Percentiles rank a stretch among this genome's conserved stretches.
Evolutionary conservation across 2,888 invertebrate species (phyloP).

Genomic region (Coelopa pilipes): DNA sequence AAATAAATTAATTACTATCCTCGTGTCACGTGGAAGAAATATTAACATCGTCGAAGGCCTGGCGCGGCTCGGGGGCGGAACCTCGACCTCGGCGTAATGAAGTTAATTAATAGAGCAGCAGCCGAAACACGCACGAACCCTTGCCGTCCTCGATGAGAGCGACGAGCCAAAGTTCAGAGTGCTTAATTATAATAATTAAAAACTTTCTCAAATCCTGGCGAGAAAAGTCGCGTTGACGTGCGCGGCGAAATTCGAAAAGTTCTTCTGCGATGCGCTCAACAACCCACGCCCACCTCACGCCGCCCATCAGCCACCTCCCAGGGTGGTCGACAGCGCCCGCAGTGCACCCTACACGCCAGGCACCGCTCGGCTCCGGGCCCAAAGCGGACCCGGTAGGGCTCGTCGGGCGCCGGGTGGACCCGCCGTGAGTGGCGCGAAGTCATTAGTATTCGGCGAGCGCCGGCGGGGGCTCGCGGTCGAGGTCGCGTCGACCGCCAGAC

Average conservation of each 20-base stretch:
- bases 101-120: constrained; percentile 46
- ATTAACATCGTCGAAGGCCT: too few relatives aligned
- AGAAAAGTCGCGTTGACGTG: constrained; percentile 49
- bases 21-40: background rate
- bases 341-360: too few relatives aligned
- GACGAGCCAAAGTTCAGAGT: constrained; percentile 49
- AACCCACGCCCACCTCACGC: background rate
- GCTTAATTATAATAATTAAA: constrained; percentile 53
- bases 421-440: background rate
- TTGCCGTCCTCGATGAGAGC: constrained; percentile 37
- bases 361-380: too few relatives aligned
- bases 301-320: too few relatives aligned
- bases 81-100: constrained; percentile 35
- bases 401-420: background rate
- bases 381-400: background rate
- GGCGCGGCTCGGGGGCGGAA: too few relatives aligned
- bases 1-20: background rate
- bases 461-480: background rate
- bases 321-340: too few relatives aligned
- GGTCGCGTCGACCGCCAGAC: background rate
- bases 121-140: background rate
- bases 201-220: constrained; percentile 47
- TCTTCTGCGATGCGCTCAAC: background rate
- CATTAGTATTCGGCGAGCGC: constrained; percentile 15
- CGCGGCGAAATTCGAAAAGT: constrained; percentile 33